Base-by-base conservation (phyloP, 2,113 vertebrate species). In the Enhydra lutris region DNA sequence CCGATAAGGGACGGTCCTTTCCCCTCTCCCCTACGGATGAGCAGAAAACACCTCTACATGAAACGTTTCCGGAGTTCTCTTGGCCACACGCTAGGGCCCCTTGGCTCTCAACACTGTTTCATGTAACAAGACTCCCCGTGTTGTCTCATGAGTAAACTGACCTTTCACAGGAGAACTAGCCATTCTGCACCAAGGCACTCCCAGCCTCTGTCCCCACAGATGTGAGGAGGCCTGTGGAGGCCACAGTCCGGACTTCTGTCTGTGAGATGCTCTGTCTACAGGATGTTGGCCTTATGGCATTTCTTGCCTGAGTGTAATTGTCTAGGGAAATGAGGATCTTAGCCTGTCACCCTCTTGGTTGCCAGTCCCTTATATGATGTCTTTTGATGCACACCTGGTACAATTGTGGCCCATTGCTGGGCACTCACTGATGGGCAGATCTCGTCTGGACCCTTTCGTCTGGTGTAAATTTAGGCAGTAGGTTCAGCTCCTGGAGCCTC, bases 221-320 rank as follows among this genome's bases (percentile, higher is more conserved):
- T 17, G 0, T 1, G 2, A 1, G 0, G 45, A 29, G 42, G 52
- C 52, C 10, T 0, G 21, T 20, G 17, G 63, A 29, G 69, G 71
- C 91, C 31, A 3, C n/a, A 15, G 0, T 42, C 55, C 0, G 0
- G 50, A 20, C 59, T 45, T 34, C 26, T 5, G 42, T 24, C 61
- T n/a, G 23, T 2, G 34, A 34, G 23, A 36, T 0, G 34, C 39
- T 73, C 18, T 6, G 34, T 31, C 1, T 1, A 0, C 8, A 0
- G 65, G 11, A 31, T 34, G 6, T 6, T 1, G 52, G 21, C 23
- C 71, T 29, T 13, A 9, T 23, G 26, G n/a, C 6, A 1, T 55
- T 34, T 65, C 42, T 12, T 24, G 71, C 36, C 14, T 36, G 15
- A 23, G 47, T 20, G 23, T 4, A 11, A 24, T 4, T 7, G 15